Evolutionary conservation across 2,888 invertebrate genomes (phyloP), one percentile per base, ranked within the genome.

Genomic region (Eurois occulta): DNA sequence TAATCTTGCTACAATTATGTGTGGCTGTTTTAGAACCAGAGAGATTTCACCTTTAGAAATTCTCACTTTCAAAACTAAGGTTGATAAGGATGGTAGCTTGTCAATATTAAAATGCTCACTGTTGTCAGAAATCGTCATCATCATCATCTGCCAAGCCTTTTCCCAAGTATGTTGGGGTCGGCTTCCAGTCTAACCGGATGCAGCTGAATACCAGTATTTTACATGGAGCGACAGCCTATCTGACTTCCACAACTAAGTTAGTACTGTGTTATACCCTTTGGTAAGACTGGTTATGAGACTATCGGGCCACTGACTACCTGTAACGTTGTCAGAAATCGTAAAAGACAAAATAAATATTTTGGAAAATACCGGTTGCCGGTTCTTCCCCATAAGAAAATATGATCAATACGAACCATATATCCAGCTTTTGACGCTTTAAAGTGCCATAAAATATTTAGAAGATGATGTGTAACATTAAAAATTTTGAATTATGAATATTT

Each of bases 1-100:
- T 87, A 91, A 91, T 90, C 85, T 78, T 68, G 71, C 60, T 58
- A 72, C 80, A 82, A 85, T 85, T 84, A 76, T 80, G 64, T 81
- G 75, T 62, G 18, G 60, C 24, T 62, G 60, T 66, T 85, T 73
- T 52, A 52, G 60, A 52, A 62, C 18, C 43, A 52, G 58, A 46
- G 65, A 69, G 43, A 72, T 67, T 80, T 69, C 66, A 82, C 84
- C 72, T 81, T 78, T 79, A 48, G 48, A 48, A 83, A 80, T 62
- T 64, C 41, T 65, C 41, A 32, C 46, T 83, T 67, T 66, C 65
- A 58, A 43, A 28, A 58, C 41, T 43, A 38, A 35, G 8, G 41
- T 81, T 62, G n/a, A n/a, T n/a, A n/a, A n/a, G n/a, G n/a, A 11
- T 60, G n/a, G 24, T n/a, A 11, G 21, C 52, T 35, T 48, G 28